phyloP scores from a whole-genome alignment of 2,113 vertebrate genomes.

The Percopsis transmontana region DNA sequence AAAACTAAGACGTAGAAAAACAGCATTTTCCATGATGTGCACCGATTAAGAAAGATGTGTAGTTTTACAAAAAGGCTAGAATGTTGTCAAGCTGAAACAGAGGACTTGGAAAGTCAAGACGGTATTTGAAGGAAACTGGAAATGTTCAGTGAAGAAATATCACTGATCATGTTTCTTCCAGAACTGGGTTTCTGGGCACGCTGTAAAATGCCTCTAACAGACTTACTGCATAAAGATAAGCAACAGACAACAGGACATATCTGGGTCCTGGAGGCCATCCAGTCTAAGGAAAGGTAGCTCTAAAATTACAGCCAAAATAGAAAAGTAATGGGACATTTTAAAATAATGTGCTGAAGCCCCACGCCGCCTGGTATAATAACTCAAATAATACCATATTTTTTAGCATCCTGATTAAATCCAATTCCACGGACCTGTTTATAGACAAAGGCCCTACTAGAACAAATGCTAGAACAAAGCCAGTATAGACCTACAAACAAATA shows the following conservation, averaged over 20 bases:
- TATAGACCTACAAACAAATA: slow-evolving; percentile 1
- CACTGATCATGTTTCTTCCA: not conserved
- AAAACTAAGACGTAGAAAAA: not conserved
- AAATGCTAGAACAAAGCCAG: slow-evolving; percentile 6
- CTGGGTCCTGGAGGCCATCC: slow-evolving; percentile 21
- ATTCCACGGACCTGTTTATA: slow-evolving; percentile 9
- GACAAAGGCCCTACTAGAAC: not conserved
- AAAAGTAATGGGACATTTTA: slow-evolving; percentile 6
- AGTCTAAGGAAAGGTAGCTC: not conserved
- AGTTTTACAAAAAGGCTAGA: slow-evolving; percentile 1
- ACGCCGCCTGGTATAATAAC: not conserved
- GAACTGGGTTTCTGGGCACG: slow-evolving; percentile 11
- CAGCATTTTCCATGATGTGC: not conserved
- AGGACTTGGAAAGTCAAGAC: slow-evolving; percentile 13
- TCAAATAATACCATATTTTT: slow-evolving; percentile 9
- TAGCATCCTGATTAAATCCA: slow-evolving; percentile 1
- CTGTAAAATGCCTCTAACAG: not conserved
- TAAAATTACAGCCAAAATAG: slow-evolving; percentile 3
- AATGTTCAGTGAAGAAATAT: slow-evolving; percentile 12
- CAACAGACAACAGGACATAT: slow-evolving; percentile 22
- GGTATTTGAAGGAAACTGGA: slow-evolving; percentile 31
- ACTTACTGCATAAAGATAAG: slow-evolving; percentile 10
- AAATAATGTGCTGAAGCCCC: slow-evolving; percentile 51
- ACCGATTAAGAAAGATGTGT: slow-evolving; percentile 7
- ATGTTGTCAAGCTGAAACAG: slow-evolving; percentile 6